These are phyloP conservation scores for Phalacrocorax pelagicus DNA, from an alignment of 2,113 vertebrate species.

Conservation along the genomic window DNA sequence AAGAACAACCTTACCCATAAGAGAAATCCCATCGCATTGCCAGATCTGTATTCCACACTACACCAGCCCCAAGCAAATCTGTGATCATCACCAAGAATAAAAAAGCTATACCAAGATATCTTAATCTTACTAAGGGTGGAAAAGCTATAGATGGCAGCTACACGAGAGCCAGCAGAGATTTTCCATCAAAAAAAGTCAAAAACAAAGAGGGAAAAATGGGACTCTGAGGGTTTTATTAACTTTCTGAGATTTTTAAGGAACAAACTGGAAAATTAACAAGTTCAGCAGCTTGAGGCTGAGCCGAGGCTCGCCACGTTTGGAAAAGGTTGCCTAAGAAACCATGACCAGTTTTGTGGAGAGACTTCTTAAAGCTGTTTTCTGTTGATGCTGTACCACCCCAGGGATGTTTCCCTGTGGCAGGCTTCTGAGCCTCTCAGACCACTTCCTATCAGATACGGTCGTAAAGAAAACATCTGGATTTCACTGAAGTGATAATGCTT, in stretches of 20 bases:
- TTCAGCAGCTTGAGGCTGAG: background rate
- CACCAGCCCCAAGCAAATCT: background rate
- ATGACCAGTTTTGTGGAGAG: background rate
- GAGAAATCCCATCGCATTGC: background rate
- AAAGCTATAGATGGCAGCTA: background rate
- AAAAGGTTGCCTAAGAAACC: background rate
- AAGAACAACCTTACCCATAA: background rate
- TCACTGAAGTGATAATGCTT: background rate
- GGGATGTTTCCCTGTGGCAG: background rate
- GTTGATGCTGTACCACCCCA: too few species aligned
- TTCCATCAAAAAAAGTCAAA: background rate
- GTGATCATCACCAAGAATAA: background rate
- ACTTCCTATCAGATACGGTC: accelerated
- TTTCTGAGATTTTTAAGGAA: background rate
- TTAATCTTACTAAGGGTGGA: background rate
- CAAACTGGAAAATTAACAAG: background rate
- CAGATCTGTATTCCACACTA: background rate
- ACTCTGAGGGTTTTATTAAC: background rate
- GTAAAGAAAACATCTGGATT: background rate
- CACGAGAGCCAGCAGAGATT: background rate
- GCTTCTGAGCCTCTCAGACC: background rate
- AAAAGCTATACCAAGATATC: background rate
- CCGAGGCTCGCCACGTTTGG: background rate
- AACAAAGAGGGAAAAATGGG: background rate
- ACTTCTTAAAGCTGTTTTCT: background rate